phyloP scores from a whole-genome alignment of 2,113 vertebrate genomes.

The Perognathus longimembris region DNA sequence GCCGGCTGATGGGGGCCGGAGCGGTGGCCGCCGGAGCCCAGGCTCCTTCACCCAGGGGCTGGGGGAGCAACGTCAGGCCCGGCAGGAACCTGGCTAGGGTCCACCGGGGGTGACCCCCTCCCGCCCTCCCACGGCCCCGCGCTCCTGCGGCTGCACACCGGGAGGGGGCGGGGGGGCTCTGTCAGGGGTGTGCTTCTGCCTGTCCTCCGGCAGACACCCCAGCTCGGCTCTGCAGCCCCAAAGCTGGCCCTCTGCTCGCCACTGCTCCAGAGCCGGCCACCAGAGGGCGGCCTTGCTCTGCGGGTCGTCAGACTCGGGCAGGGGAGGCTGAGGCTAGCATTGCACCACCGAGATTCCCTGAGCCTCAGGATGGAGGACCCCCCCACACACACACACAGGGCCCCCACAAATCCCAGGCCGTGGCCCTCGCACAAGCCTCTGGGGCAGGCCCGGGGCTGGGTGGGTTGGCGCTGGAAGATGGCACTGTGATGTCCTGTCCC shows the following conservation, averaged over 20 bases:
- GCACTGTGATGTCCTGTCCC: background rate
- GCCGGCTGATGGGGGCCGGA: too few relatives aligned
- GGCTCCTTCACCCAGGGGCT: background rate
- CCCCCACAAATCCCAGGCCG: background rate
- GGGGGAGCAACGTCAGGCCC: background rate
- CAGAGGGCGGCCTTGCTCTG: constrained; percentile 52
- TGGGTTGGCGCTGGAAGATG: too few relatives aligned
- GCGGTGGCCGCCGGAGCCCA: too few relatives aligned
- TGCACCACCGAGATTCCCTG: accelerated
- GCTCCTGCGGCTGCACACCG: too few relatives aligned
- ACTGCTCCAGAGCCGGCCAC: constrained; percentile 14
- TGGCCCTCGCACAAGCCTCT: too few relatives aligned
- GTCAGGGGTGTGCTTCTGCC: too few relatives aligned
- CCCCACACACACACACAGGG: accelerated
- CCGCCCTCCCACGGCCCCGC: too few relatives aligned
- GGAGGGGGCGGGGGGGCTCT: too few relatives aligned
- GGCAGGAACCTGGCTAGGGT: background rate
- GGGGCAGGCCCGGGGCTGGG: background rate
- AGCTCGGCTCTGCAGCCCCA: background rate
- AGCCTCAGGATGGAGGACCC: background rate
- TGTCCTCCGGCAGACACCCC: too few relatives aligned
- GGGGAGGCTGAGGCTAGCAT: accelerated
- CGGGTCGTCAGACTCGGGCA: background rate
- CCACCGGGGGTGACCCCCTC: too few relatives aligned
- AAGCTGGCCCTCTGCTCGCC: background rate